Evolutionary conservation across 2,113 vertebrate genomes (phyloP).

Genomic region (Prolemur simus): DNA sequence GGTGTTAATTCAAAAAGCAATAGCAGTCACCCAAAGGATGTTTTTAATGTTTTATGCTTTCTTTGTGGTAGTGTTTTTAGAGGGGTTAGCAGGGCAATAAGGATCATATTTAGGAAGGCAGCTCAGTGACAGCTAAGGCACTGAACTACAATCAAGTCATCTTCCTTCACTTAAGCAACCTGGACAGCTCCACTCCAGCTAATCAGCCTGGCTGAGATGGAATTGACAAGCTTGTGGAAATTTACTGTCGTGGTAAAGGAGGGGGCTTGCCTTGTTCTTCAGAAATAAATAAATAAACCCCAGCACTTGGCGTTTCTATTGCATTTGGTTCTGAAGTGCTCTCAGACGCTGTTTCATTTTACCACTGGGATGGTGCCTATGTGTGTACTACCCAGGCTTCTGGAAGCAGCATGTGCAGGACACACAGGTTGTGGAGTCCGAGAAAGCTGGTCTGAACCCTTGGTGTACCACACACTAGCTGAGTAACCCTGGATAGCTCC

Average conservation of each 20-base stretch:
- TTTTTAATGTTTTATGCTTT: slow-evolving; percentile 43
- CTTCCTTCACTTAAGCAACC: background rate
- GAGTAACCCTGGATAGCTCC: background rate
- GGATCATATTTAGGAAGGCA: slow-evolving; percentile 58
- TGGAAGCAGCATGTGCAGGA: background rate
- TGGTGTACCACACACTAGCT: background rate
- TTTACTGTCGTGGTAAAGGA: background rate
- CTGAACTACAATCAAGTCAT: slow-evolving; percentile 52
- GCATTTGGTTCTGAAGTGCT: background rate
- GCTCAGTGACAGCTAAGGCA: slow-evolving; percentile 35
- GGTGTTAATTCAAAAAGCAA: slow-evolving; percentile 53
- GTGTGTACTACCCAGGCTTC: background rate
- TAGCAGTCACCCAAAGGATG: slow-evolving; percentile 37
- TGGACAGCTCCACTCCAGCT: slow-evolving; percentile 36
- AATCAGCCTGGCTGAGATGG: background rate
- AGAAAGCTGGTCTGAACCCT: background rate
- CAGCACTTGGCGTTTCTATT: background rate
- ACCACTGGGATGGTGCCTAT: accelerated
- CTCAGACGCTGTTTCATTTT: background rate
- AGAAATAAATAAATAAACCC: background rate
- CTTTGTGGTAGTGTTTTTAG: background rate
- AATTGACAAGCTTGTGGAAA: slow-evolving; percentile 7
- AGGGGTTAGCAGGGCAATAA: slow-evolving; percentile 55
- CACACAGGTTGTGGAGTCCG: background rate
- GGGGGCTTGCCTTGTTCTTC: background rate